These are phyloP conservation scores for Benitochromis conjunctus DNA, from an alignment of 2,113 vertebrate species.

Conservation along the genomic window DNA sequence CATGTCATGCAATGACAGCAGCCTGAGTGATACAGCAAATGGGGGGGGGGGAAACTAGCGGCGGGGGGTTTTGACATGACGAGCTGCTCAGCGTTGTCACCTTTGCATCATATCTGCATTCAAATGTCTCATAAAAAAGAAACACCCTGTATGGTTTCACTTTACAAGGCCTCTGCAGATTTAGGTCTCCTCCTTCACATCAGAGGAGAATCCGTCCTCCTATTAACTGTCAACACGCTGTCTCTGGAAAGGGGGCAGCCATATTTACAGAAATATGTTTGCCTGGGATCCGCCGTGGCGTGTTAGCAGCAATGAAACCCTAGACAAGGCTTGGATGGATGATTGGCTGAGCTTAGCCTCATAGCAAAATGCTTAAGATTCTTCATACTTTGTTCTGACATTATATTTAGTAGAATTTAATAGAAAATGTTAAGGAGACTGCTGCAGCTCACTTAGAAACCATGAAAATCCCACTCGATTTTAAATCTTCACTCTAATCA, in stretches of 20 bases:
- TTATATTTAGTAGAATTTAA: not conserved
- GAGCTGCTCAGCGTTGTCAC: slow-evolving; percentile 29
- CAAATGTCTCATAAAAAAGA: not conserved
- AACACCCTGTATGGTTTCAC: not conserved
- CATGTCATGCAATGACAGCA: slow-evolving; percentile 41
- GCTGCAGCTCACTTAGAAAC: not conserved
- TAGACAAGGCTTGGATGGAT: not conserved
- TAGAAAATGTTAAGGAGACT: not conserved
- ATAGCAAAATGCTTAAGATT: not conserved
- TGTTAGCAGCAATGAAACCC: not conserved
- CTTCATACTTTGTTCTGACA: not conserved
- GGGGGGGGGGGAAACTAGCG: not conserved
- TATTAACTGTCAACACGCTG: slow-evolving; percentile 30
- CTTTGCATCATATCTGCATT: slow-evolving; percentile 46
- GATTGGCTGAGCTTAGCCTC: not conserved
- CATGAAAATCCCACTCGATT: not conserved
- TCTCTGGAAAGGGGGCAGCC: not conserved
- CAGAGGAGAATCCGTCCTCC: slow-evolving; percentile 4
- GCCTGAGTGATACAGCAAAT: slow-evolving; percentile 47
- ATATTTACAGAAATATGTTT: slow-evolving; percentile 12
- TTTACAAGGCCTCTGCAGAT: not conserved
- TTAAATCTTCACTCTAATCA: no score
- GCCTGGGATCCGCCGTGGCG: not conserved
- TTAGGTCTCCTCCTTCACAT: slow-evolving; percentile 6
- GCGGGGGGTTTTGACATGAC: not conserved